A percentile compares a stretch with the other conserved stretches of the same genome.
Evolutionary conservation across 2,888 invertebrate genomes (phyloP).

Genomic region (Brenthis daphne): DNA sequence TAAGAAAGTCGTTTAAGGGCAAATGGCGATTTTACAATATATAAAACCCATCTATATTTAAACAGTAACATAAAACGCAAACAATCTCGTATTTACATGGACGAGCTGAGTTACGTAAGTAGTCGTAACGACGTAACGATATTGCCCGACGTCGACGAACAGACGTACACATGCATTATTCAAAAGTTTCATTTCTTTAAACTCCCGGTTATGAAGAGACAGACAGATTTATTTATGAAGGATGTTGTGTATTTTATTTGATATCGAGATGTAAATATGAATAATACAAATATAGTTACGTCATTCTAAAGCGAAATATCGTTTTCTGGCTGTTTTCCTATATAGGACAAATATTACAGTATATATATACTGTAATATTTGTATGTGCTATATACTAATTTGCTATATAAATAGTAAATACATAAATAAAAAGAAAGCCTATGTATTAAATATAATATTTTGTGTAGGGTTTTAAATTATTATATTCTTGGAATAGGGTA

Average conservation of each 20-base stretch:
- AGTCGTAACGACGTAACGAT: slow-evolving; percentile 47
- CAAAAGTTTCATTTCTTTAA: slow-evolving; percentile 60
- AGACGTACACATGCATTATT: slow-evolving; percentile 56
- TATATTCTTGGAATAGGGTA: no score
- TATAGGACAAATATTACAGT: no score
- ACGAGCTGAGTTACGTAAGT: slow-evolving; percentile 38
- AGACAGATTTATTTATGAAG: slow-evolving; percentile 46
- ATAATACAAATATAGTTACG: slow-evolving; percentile 8
- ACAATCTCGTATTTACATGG: slow-evolving; percentile 23
- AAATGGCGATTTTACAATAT: slow-evolving; percentile 1
- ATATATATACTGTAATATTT: no score
- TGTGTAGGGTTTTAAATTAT: no score
- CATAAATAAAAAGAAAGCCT: no score
- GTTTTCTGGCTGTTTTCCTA: background rate
- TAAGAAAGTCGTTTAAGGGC: background rate
- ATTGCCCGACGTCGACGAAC: slow-evolving; percentile 46
- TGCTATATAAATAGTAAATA: no score
- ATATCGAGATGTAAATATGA: slow-evolving; percentile 6
- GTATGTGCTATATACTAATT: no score
- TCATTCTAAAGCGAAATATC: background rate
- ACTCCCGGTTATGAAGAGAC: slow-evolving; percentile 53
- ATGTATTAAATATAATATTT: no score
- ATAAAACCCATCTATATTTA: slow-evolving; percentile 8
- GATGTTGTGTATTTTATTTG: slow-evolving; percentile 27
- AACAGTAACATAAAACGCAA: slow-evolving; percentile 8